Percentiles rank a stretch among this genome's conserved stretches.
phyloP scores from a whole-genome alignment of 2,797 vertebrate genomes.

The Liasis olivaceus region DNA sequence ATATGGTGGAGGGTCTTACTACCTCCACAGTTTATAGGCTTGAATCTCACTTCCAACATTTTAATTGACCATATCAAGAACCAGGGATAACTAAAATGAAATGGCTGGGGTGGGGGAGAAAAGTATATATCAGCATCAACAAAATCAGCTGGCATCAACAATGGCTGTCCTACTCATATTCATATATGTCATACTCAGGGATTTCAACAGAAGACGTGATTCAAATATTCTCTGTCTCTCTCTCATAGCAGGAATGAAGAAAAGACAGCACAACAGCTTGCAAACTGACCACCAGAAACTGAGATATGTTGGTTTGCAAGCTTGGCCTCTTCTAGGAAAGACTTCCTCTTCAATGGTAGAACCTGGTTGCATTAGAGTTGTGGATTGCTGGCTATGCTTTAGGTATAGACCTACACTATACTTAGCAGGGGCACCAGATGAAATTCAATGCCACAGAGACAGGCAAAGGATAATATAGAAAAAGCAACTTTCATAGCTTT shows the following conservation, averaged over 20 bases:
- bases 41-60: constrained; percentile 20
- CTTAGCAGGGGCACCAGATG: background rate
- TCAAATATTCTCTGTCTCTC: background rate
- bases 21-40: background rate
- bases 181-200: background rate
- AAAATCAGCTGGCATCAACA: background rate
- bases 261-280: background rate
- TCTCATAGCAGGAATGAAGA: background rate
- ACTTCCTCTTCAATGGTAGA: background rate
- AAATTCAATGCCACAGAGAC: background rate
- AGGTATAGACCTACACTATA: background rate
- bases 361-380: background rate
- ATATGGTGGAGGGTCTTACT: background rate
- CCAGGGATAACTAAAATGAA: background rate
- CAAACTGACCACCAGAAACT: background rate
- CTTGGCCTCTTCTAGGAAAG: background rate
- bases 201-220: background rate
- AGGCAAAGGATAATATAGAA: background rate
- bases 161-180: background rate
- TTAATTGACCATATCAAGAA: constrained; percentile 7
- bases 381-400: background rate
- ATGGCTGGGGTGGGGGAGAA: background rate
- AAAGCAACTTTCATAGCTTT: background rate
- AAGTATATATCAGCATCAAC: background rate
- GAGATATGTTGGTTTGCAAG: background rate